Base-by-base conservation (phyloP, 2,113 vertebrate genomes). In the Leptodactylus fuscus region DNA sequence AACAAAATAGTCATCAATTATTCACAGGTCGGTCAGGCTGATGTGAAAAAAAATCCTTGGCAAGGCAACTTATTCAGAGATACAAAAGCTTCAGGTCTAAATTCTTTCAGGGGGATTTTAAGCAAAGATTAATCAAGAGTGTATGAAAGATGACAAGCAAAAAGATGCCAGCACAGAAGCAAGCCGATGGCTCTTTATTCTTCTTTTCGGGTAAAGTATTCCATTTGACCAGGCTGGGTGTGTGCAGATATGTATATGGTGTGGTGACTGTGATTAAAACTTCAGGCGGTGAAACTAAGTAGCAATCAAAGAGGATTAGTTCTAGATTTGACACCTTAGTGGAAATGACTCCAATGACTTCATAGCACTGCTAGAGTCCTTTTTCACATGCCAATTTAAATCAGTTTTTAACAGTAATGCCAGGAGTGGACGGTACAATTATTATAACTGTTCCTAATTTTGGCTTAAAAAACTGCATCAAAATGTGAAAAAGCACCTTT, bases 1-100 rank as follows among this genome's bases (percentile, higher is more conserved):
- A 83, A 87, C 81, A 83, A 83, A 79, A 83, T 87, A 87, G 69
- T 80, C 83, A 85, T 85, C 65, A 83, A 79, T 79, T 62, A 87
- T 87, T 83, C 51, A 83, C 62, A 58, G 53, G 81, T 41, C 75
- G 24, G 55, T 87, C 18, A 5, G 75, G 36, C 27, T 79, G 81
- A 65, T 73, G 75, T 81, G 73, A 71, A 67, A 73, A 76, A 77
- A 53, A 51, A 46, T 81, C 58, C 48, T 38, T 58, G 83, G 83
- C 83, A 80, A 70, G 49, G 69, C 76, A 80, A 60, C 51, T 71
- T 65, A 65, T 79, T 83, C 81, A 77, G 32, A 32, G 38, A 80
- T 70, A 83, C 75, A 87, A 83, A 87, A 79, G 73, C 81, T 67
- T n/a, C 81, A 62, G 74, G 62, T 83, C 48, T 51, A 70, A 48